These are phyloP conservation scores for Pseudococcus jackbeardsleyi DNA, from an alignment of 2,888 invertebrate genomes.

Conservation along the genomic window DNA sequence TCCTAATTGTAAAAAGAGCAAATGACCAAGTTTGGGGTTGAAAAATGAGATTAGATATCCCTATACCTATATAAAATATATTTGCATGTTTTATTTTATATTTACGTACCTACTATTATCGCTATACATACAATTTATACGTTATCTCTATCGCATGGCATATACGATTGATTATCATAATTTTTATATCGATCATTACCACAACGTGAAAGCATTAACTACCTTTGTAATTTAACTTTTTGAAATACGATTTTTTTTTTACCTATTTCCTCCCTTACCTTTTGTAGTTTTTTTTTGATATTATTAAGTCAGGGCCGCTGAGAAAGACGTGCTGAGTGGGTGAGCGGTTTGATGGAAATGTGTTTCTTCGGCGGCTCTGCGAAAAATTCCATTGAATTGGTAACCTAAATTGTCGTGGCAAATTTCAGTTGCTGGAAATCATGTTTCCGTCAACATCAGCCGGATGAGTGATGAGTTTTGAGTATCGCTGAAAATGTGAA, in stretches of 20 bases:
- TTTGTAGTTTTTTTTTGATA: background rate
- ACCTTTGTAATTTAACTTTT: background rate
- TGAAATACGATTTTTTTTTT: background rate
- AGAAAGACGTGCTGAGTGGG: background rate
- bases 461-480: constrained; percentile 1
- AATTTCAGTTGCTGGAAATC: constrained; percentile 51
- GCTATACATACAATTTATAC: background rate
- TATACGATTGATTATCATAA: background rate
- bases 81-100: constrained; percentile 5
- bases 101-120: background rate
- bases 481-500: background rate
- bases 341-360: background rate
- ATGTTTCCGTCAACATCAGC: background rate
- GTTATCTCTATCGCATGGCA: constrained; percentile 30
- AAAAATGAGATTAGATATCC: background rate
- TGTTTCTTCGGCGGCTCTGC: constrained; percentile 6
- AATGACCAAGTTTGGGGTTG: background rate
- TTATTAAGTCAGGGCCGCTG: background rate
- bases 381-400: background rate
- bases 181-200: background rate
- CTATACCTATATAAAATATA: background rate
- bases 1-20: background rate
- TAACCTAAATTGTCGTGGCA: background rate
- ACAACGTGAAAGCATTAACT: background rate
- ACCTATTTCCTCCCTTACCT: background rate